A percentile compares a stretch with the other conserved stretches of the same genome.
Evolutionary conservation across 2,113 vertebrate genomes (phyloP).

Genomic region (Zosterops lateralis): DNA sequence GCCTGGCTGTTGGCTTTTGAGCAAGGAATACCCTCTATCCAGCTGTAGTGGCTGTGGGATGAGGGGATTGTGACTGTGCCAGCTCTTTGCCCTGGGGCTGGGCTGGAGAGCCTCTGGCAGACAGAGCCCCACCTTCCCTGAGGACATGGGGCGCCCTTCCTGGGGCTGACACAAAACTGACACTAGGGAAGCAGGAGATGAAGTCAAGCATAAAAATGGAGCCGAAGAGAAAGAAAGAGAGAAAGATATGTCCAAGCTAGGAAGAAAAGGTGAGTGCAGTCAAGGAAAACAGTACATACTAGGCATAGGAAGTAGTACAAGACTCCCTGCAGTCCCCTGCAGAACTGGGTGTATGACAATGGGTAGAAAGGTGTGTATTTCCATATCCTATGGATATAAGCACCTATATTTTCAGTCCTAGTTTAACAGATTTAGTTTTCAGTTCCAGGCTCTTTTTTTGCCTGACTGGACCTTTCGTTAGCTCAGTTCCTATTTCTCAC

Average conservation of each 20-base stretch:
- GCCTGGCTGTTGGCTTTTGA: background rate
- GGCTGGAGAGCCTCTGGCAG: fast-evolving
- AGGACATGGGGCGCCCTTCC: background rate
- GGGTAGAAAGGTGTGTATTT: background rate
- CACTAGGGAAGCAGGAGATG: background rate
- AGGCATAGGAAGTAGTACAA: background rate
- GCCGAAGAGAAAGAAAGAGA: background rate
- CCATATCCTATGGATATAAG: background rate
- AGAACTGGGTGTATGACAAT: background rate
- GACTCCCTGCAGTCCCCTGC: background rate
- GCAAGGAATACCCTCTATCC: fast-evolving
- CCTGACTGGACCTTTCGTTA: fast-evolving
- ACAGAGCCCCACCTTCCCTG: background rate
- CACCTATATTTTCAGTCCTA: background rate
- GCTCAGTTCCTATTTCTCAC: background rate
- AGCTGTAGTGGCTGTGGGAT: background rate
- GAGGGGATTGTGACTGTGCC: fast-evolving
- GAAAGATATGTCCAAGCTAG: background rate
- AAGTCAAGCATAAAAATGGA: background rate
- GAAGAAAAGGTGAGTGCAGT: background rate
- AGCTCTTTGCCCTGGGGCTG: fast-evolving
- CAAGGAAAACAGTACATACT: background rate
- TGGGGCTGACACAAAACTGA: background rate
- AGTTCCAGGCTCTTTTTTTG: background rate
- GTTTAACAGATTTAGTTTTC: background rate